These are phyloP conservation scores for Drosophila mettleri DNA, from an alignment of 2,888 invertebrate species.

Conservation along the genomic window DNA sequence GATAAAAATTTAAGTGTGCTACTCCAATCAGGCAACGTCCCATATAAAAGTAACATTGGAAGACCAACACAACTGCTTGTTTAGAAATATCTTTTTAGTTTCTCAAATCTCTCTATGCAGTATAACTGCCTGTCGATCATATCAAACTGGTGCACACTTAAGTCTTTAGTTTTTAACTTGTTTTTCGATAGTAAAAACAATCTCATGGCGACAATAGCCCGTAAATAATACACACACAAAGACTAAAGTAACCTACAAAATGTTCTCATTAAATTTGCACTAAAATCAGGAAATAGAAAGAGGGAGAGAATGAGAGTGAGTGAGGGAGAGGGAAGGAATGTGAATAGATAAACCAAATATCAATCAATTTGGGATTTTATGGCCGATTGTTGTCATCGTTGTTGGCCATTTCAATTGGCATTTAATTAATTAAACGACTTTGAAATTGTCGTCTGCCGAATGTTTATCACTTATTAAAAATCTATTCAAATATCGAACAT, in stretches of 20 bases:
- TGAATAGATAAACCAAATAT: constrained; percentile 40
- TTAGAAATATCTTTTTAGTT: too few species aligned
- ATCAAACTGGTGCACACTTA: neutral
- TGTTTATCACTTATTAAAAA: constrained; percentile 75
- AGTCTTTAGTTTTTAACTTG: neutral
- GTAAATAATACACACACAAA: constrained; percentile 31
- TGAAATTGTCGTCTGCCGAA: constrained; percentile 67
- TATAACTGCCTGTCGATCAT: neutral
- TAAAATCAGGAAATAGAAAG: constrained; percentile 7
- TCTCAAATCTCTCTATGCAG: neutral
- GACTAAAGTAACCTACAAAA: constrained; percentile 36
- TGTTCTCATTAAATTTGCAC: constrained; percentile 57
- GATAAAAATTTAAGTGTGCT: too few species aligned
- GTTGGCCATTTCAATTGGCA: constrained; percentile 70
- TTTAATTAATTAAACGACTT: constrained; percentile 80
- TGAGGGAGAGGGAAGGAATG: neutral
- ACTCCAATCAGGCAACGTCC: too few species aligned
- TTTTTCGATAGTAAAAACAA: constrained; percentile 3
- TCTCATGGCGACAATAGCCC: constrained; percentile 15
- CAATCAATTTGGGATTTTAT: constrained; percentile 70
- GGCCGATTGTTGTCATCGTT: constrained; percentile 45
- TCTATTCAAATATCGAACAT: constrained; percentile 66
- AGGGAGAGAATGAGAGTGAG: neutral
- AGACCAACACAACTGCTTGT: too few species aligned
- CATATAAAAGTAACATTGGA: too few species aligned